phyloP scores from a whole-genome alignment of 2,888 invertebrate species.

The Pandemis cinnamomeana region DNA sequence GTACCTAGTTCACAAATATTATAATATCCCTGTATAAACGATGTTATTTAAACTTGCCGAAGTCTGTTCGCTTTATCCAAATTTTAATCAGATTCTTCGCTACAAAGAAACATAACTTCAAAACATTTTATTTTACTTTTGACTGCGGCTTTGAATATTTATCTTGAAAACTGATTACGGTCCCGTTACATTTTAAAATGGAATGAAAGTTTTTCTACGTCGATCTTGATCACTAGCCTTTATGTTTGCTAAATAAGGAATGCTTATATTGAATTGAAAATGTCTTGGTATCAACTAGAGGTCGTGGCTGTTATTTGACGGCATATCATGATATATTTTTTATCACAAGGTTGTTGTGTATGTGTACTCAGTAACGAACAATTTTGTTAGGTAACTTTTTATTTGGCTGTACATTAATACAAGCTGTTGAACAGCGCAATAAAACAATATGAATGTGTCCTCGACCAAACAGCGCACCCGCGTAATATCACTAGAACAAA shows the following conservation, averaged over 20 bases:
- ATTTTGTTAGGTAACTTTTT: too few relatives aligned
- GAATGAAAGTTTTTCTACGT: neutral
- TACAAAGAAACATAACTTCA: slow-evolving; percentile 12
- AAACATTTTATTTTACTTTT: slow-evolving; percentile 17
- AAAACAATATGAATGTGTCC: too few relatives aligned
- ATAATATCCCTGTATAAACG: slow-evolving; percentile 11
- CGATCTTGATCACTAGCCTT: neutral
- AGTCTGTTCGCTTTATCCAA: neutral
- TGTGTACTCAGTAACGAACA: too few relatives aligned
- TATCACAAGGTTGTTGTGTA: too few relatives aligned
- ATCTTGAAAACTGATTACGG: neutral
- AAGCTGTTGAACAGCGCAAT: too few relatives aligned
- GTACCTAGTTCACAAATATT: neutral
- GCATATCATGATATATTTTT: too few relatives aligned
- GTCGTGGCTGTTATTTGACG: neutral
- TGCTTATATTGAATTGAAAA: neutral
- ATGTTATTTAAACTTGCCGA: slow-evolving; percentile 13
- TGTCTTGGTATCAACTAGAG: slow-evolving; percentile 39
- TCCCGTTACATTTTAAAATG: neutral
- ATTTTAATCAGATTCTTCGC: neutral
- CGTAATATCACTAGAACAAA: too few relatives aligned
- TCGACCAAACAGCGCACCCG: too few relatives aligned
- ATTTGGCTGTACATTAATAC: too few relatives aligned
- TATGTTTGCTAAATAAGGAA: neutral
- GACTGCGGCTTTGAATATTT: slow-evolving; percentile 9